These are phyloP conservation scores for Clitarchus hookeri DNA, from an alignment of 2,888 invertebrate species.

Conservation along the genomic window DNA sequence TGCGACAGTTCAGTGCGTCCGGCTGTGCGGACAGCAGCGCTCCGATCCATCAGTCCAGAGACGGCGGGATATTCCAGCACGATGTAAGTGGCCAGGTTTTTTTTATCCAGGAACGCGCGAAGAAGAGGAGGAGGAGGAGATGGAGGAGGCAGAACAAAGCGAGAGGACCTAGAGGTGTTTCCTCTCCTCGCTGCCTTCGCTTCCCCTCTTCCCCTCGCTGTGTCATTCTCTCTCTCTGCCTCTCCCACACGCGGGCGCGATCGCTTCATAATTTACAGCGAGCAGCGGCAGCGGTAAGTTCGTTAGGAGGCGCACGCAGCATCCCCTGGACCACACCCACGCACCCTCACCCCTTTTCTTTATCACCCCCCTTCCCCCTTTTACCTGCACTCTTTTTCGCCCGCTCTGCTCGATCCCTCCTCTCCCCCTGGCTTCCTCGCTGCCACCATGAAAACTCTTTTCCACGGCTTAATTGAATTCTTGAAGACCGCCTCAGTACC, in stretches of 20 bases:
- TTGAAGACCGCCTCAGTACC: slow-evolving; percentile 40
- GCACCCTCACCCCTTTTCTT: slow-evolving; percentile 12
- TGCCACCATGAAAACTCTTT: slow-evolving; percentile 40
- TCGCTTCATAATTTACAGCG: slow-evolving; percentile 24
- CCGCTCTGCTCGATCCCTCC: slow-evolving; percentile 32
- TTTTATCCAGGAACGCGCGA: neutral
- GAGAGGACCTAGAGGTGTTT: neutral
- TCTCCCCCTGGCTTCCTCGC: slow-evolving; percentile 20
- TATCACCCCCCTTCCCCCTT: neutral
- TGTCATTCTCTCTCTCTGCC: neutral
- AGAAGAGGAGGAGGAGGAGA: neutral
- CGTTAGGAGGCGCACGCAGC: slow-evolving; percentile 14
- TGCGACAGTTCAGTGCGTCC: too few species aligned
- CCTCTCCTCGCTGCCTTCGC: neutral
- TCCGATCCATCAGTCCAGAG: too few species aligned
- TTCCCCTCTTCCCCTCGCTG: neutral
- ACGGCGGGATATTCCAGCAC: neutral
- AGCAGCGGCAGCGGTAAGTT: slow-evolving; percentile 14
- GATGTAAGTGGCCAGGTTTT: neutral
- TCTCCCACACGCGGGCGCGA: neutral
- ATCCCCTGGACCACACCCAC: slow-evolving; percentile 30
- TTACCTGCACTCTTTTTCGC: too few species aligned
- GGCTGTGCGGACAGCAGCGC: too few species aligned
- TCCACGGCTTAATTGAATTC: slow-evolving; percentile 45
- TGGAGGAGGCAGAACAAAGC: slow-evolving; percentile 3